These are phyloP conservation scores for Stenurella melanura DNA, from an alignment of 2,888 invertebrate genomes.

Conservation along the genomic window DNA sequence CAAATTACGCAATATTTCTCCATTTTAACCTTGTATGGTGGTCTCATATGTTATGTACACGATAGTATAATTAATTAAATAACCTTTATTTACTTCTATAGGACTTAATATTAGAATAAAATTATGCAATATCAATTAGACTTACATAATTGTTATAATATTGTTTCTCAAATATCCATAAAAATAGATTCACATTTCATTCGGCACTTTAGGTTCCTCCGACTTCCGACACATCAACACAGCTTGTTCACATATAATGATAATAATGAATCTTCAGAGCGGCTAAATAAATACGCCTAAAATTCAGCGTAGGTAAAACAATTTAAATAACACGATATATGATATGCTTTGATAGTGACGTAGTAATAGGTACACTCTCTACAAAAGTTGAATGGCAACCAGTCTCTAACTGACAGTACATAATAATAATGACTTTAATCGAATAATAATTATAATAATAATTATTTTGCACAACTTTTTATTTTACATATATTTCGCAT, in stretches of 20 bases:
- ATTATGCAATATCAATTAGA: neutral
- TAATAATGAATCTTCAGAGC: neutral
- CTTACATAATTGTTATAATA: neutral
- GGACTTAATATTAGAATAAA: neutral
- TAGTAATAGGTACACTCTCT: neutral
- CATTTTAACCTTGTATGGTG: neutral
- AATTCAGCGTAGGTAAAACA: conserved; percentile 3
- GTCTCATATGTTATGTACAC: neutral
- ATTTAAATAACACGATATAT: neutral
- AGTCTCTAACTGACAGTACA: neutral
- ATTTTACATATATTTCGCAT: too few species aligned
- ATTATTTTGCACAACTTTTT: too few species aligned
- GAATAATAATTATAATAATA: too few species aligned
- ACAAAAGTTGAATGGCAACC: neutral
- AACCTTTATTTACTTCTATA: too few species aligned
- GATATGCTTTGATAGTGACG: neutral
- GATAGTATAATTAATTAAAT: too few species aligned
- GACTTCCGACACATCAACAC: neutral
- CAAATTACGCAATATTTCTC: neutral
- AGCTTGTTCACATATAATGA: conserved; percentile 5
- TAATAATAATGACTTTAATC: neutral
- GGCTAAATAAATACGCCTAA: neutral
- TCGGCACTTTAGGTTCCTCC: neutral
- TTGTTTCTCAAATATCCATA: neutral
- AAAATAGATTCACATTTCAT: neutral